Percentiles rank a stretch among this genome's conserved stretches.
These are phyloP conservation scores for Furcifer pardalis DNA, from an alignment of 2,797 vertebrate species.

Conservation along the genomic window DNA sequence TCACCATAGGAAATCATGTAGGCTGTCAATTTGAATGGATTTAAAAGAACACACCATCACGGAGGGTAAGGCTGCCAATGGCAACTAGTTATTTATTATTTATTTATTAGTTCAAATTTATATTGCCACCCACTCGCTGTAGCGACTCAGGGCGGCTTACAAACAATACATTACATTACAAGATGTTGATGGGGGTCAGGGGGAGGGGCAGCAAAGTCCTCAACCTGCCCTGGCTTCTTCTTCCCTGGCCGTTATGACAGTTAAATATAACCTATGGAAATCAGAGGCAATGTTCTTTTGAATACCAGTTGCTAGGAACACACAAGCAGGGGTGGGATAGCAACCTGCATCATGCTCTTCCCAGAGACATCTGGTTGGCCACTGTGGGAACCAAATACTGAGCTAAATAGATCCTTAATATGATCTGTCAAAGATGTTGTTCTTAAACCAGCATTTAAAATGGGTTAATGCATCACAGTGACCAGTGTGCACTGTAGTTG, in stretches of 20 bases:
- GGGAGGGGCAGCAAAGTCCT: too few relatives aligned
- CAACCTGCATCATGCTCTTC: too few relatives aligned
- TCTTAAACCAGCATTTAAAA: neutral
- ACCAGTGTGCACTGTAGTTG: conserved; percentile 4
- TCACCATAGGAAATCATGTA: neutral
- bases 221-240: too few relatives aligned
- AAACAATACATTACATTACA: too few relatives aligned
- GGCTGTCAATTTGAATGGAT: neutral
- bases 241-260: too few relatives aligned
- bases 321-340: neutral
- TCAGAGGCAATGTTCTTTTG: neutral
- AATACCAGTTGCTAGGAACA: neutral
- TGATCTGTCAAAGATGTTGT: neutral
- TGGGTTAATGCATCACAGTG: neutral
- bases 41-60: neutral
- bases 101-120: too few relatives aligned
- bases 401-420: neutral
- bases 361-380: too few relatives aligned
- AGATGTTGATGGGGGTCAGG: too few relatives aligned
- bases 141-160: too few relatives aligned
- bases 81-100: neutral
- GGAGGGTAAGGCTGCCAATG: neutral
- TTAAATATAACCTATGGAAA: too few relatives aligned
- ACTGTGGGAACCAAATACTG: neutral
- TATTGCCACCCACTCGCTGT: too few relatives aligned